Conservation (phyloP, 2,113 vertebrate genomes). For the Eolophus roseicapilla region DNA sequence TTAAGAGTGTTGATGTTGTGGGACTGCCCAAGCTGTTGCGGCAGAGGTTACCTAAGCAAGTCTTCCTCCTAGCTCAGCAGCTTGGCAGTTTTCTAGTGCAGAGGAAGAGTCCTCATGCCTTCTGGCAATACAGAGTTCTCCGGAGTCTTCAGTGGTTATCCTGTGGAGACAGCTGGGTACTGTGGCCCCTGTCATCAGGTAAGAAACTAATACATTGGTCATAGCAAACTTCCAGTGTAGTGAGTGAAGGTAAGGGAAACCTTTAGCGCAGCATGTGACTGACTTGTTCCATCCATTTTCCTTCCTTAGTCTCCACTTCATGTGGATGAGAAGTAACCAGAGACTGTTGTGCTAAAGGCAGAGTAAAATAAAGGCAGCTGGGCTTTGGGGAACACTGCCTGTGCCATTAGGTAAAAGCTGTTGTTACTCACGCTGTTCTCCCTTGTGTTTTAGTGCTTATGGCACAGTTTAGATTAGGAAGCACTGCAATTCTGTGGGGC, state of each 20-base stretch:
- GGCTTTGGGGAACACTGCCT: neutral
- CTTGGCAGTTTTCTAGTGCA: fast-evolving
- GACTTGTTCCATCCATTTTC: neutral
- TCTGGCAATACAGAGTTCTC: neutral
- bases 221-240: neutral
- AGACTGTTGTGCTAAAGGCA: neutral
- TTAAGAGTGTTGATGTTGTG: neutral
- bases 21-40: neutral
- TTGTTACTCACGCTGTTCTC: neutral
- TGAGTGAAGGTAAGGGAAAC: neutral
- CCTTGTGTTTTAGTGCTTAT: neutral
- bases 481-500: neutral
- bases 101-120: neutral
- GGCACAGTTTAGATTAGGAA: neutral
- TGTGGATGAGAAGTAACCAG: neutral
- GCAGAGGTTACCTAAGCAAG: neutral
- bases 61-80: neutral
- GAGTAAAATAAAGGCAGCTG: neutral
- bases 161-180: neutral
- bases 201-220: neutral
- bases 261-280: fast-evolving
- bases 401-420: neutral
- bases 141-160: neutral
- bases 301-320: neutral
- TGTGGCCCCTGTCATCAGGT: fast-evolving